phyloP scores from a whole-genome alignment of 2,113 vertebrate species.

The Sitta europaea region DNA sequence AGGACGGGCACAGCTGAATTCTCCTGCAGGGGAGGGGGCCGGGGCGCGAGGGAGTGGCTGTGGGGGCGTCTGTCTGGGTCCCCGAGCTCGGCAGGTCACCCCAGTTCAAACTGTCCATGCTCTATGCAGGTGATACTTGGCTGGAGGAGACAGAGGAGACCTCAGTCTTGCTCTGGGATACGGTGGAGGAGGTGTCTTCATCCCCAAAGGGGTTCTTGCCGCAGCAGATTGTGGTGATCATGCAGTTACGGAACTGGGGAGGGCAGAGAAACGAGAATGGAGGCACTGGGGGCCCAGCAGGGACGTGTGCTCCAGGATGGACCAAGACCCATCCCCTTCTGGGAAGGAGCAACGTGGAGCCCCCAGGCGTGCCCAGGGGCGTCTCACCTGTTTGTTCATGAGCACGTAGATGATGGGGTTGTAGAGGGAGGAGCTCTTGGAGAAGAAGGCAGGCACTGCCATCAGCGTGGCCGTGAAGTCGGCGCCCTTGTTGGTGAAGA shows the following conservation, averaged over 20 bases:
- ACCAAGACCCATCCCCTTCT: not conserved
- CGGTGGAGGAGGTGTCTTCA: conserved; percentile 70
- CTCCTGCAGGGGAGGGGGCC: not conserved
- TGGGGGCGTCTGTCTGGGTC: not conserved
- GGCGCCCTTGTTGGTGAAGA: conserved; percentile 80
- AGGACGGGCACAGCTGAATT: not conserved
- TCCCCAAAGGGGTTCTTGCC: conserved; percentile 77
- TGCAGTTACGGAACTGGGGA: conserved; percentile 83
- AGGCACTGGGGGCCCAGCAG: rapidly evolving
- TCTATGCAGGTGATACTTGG: conserved; percentile 69
- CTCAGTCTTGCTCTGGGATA: conserved; percentile 82
- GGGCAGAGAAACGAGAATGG: not conserved
- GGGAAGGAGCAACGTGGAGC: not conserved
- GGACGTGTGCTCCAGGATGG: rapidly evolving
- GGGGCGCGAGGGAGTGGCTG: not conserved
- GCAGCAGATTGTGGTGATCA: conserved; percentile 80
- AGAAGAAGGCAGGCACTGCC: conserved; percentile 79
- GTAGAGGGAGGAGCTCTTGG: conserved; percentile 81
- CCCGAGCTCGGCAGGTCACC: not conserved
- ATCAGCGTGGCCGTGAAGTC: conserved; percentile 70
- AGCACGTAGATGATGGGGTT: conserved; percentile 65
- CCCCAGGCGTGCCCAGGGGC: rapidly evolving
- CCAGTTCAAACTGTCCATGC: conserved; percentile 52
- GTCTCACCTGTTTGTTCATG: conserved; percentile 78
- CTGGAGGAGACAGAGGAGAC: conserved; percentile 77